Base-by-base conservation (phyloP, 2,797 vertebrate species). In the Xyrichtys novacula region DNA sequence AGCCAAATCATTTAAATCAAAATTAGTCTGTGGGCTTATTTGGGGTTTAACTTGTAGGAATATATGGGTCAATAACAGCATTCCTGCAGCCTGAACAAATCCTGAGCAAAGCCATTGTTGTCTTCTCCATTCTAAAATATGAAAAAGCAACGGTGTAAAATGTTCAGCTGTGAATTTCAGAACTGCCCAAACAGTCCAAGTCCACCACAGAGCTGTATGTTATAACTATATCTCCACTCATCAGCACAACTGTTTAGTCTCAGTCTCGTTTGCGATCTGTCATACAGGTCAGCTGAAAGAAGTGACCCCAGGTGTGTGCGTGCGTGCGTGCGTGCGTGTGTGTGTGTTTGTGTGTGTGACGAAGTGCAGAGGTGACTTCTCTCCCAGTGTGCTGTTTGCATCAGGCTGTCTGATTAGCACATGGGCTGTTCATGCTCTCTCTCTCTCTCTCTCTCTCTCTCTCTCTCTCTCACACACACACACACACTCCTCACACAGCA, bases 341-440 rank as follows among this genome's bases (percentile, higher is more conserved):
- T 64, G 70, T 52, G 58, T 76, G 47, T 65, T 25, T 69, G 44
- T 68, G 29, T 46, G 32, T 46, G 46, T 26, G 78, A 87, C 36
- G 6, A 76, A 85, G 65, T 69, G 68, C 84, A 85, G 81, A 78
- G 65, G 71, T 54, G 43, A 29, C 49, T 74, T 84, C 60, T 76
- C 14, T 46, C 61, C 10, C 20, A 85, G 74, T 76, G 58, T 70
- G 64, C 67, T 76, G 64, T 75, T 88, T 81, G 74, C 64, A 61
- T 78, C 71, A 44, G 55, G 29, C 65, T 69, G 60, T 73, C 63
- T 77, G 72, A 88, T 82, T 77, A 82, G 60, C 61, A 78, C 62
- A 23, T 46, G 52, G 56, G 34, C n/a, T n/a, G n/a, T n/a, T 65
- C 63, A 78, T 72, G 67, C 38, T 42, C 17, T n/a, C 22, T 17